Base-by-base conservation (phyloP, 2,888 invertebrate species). In the Trisateles emortualis region DNA sequence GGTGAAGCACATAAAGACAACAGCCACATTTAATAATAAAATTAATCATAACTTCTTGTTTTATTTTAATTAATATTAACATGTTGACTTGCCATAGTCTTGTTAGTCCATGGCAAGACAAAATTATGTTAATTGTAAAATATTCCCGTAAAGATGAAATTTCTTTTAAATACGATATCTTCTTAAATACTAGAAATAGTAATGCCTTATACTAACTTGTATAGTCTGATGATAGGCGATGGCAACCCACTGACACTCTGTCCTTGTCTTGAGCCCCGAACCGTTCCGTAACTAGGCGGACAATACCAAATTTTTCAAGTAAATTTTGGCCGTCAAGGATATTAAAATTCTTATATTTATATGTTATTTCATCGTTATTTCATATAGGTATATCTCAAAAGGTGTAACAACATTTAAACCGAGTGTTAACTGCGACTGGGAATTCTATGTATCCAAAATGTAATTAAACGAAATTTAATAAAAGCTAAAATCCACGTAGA, bases 271-370 rank as follows among this genome's bases (percentile, higher is more conserved):
- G 26, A 8, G 8, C 11, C 30, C 29, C 30, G 17, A 35, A 30
- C 30, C 38, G 14, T 30, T 38, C 29, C 29, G 26, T 24, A 26
- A 26, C 26, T 26, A 8, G 13, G 22, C 14, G 36, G 22, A 24
- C 14, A 51, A 35, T 42, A 43, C 22, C 30, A 40, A 47, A 44
- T 49, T 49, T 45, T 22, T 32, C 49, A 61, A 58, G 61, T 52
- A 68, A 39, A 45, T 52, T 52, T 46, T 56, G 26, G 26, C 26
- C 26, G 4, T 26, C 9, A 26, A 8, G 5, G 3, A 6, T 6
- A 6, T 26, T 2, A 2, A 19, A 19, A 5, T 19, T 2, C 19
- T 5, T 19, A 19, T 19, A 19, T 19, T 19, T n/a, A n/a, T n/a
- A n/a, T n/a, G n/a, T n/a, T n/a, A n/a, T n/a, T n/a, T n/a, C n/a